Percentiles rank a stretch among this genome's conserved stretches.
Evolutionary conservation across 2,113 vertebrate genomes (phyloP).

Genomic region (Sylvilagus bachmani): DNA sequence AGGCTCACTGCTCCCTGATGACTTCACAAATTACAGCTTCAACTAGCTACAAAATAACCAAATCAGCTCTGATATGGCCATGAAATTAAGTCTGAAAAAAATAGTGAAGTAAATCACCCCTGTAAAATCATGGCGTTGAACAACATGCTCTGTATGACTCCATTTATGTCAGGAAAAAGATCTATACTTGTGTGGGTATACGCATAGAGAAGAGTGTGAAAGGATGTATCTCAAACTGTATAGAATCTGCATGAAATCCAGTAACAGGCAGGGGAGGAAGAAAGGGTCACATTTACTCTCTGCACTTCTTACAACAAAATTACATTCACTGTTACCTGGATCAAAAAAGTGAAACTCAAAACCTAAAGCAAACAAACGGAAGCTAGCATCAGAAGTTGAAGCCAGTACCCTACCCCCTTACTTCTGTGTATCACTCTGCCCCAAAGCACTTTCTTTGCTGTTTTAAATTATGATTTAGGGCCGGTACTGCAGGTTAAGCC

Average conservation of each 20-base stretch:
- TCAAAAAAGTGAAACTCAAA: conserved; percentile 55
- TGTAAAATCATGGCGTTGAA: conserved; percentile 72
- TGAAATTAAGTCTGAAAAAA: conserved; percentile 77
- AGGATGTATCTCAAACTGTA: not conserved
- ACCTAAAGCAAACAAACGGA: not conserved
- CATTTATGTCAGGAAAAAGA: conserved; percentile 45
- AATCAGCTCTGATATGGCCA: conserved; percentile 73
- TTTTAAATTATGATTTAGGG: conserved; percentile 53
- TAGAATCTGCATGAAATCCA: not conserved
- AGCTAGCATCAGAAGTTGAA: conserved; percentile 28
- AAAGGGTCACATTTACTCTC: not conserved
- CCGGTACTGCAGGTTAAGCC: no score
- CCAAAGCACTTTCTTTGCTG: conserved; percentile 46
- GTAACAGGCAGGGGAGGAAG: not conserved
- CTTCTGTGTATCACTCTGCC: conserved; percentile 2
- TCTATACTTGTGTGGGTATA: not conserved
- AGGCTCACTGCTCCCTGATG: conserved; percentile 54
- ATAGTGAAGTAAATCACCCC: conserved; percentile 62
- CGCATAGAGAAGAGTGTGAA: not conserved
- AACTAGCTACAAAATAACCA: conserved; percentile 76
- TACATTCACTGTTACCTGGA: not conserved
- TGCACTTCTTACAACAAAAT: not conserved
- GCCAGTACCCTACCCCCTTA: not conserved
- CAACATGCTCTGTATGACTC: conserved; percentile 44
- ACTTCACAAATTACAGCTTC: conserved; percentile 74